These are phyloP conservation scores for Nothocercus julius DNA, from an alignment of 2,113 vertebrate species.

Conservation along the genomic window DNA sequence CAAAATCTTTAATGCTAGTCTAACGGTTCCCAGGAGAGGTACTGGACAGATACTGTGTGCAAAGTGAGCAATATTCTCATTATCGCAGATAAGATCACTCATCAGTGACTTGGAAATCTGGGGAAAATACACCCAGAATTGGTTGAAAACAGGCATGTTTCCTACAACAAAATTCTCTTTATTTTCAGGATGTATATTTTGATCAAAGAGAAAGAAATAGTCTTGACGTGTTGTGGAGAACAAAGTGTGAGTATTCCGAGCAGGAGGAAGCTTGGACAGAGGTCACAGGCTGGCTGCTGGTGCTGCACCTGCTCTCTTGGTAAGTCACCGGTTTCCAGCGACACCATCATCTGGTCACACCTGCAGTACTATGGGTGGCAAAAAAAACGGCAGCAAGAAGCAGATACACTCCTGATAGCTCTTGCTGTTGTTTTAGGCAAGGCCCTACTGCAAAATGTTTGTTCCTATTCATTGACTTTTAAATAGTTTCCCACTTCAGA, in stretches of 20 bases:
- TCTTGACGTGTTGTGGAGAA: background rate
- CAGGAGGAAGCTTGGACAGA: background rate
- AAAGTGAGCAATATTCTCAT: background rate
- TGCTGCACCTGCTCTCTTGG: background rate
- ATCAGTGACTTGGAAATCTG: background rate
- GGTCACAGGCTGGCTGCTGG: background rate
- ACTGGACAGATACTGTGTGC: background rate
- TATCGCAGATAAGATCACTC: background rate
- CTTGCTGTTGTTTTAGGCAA: background rate
- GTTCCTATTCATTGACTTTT: background rate
- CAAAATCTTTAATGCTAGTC: background rate
- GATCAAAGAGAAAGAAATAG: background rate
- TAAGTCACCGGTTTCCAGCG: background rate
- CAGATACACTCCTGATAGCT: accelerated
- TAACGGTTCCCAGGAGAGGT: slow-evolving; percentile 29
- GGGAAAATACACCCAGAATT: background rate
- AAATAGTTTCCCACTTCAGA: background rate
- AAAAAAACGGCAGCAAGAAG: background rate
- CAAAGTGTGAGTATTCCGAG: background rate
- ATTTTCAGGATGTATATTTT: background rate
- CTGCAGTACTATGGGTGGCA: background rate
- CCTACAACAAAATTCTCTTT: background rate
- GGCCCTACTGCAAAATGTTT: background rate
- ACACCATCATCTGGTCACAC: background rate
- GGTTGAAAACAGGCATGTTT: background rate